Percentiles rank a stretch among this genome's conserved stretches.
Conservation (phyloP, 1,140 invertebrate species). For the Drosophila auraria region DNA sequence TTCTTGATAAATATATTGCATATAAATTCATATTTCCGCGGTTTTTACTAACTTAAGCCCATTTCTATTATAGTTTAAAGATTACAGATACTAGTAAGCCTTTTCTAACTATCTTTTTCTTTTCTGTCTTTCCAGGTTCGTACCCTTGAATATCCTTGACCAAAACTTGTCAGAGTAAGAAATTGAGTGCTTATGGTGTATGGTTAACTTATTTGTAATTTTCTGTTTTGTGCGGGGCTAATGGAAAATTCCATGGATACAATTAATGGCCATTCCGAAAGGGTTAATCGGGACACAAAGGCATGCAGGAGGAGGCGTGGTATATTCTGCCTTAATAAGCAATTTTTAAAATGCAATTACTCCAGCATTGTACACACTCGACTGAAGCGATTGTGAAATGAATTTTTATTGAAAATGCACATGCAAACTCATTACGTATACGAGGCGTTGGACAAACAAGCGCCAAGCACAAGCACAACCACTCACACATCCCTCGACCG, state of each 20-base stretch:
- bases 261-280: constrained; percentile 72
- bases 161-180: constrained; percentile 66
- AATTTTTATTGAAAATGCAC: constrained; percentile 76
- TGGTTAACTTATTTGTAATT: constrained; percentile 8
- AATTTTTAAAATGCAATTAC: constrained; percentile 84
- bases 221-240: constrained; percentile 30
- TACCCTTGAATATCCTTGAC: constrained; percentile 9
- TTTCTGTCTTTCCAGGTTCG: constrained; percentile 65
- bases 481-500: constrained; percentile 3
- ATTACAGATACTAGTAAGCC: neutral
- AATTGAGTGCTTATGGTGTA: constrained; percentile 50
- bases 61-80: neutral
- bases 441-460: constrained; percentile 70
- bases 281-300: constrained; percentile 55
- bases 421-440: constrained; percentile 77
- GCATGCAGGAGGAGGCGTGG: neutral
- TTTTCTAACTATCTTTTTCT: neutral
- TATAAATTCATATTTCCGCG: too few species aligned
- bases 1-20: neutral
- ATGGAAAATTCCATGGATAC: constrained; percentile 72
- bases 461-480: constrained; percentile 15
- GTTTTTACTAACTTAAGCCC: neutral
- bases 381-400: constrained; percentile 58
- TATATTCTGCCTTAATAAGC: constrained; percentile 75
- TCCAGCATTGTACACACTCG: constrained; percentile 57